A percentile compares a stretch with the other conserved stretches of the same genome.
Conservation (phyloP, 2,888 invertebrate species). For the Rotaria socialis region DNA sequence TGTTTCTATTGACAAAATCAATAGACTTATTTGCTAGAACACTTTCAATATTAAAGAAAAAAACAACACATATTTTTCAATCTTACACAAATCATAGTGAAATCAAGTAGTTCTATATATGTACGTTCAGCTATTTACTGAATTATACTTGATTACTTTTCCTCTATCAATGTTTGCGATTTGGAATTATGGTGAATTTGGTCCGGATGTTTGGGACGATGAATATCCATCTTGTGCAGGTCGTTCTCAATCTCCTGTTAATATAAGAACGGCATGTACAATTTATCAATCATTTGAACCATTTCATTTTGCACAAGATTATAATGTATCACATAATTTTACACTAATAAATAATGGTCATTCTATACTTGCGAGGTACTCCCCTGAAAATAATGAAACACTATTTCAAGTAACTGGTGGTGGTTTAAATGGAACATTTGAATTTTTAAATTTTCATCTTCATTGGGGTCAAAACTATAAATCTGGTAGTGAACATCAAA, state of each 20-base stretch:
- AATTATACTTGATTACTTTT: not conserved
- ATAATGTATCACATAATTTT: not conserved
- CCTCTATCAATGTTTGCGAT: not conserved
- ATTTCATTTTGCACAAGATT: not conserved
- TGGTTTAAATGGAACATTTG: not conserved
- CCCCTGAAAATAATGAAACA: no score
- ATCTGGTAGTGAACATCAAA: not conserved
- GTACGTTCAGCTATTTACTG: not conserved
- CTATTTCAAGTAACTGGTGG: not conserved
- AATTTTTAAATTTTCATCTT: slow-evolving; percentile 12
- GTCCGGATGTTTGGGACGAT: slow-evolving; percentile 13
- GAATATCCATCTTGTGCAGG: not conserved
- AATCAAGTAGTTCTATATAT: no score
- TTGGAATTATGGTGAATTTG: not conserved
- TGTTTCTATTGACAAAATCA: no score
- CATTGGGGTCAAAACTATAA: slow-evolving; percentile 22
- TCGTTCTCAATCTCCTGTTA: not conserved
- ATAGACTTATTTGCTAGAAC: no score
- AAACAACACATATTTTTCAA: no score
- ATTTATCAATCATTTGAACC: not conserved
- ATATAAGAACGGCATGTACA: not conserved
- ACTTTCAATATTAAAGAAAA: no score
- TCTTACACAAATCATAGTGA: no score
- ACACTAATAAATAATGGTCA: not conserved
- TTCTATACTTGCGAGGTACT: not conserved